These are phyloP conservation scores for Hylaea fasciaria DNA, from an alignment of 2,888 invertebrate species.

Conservation along the genomic window DNA sequence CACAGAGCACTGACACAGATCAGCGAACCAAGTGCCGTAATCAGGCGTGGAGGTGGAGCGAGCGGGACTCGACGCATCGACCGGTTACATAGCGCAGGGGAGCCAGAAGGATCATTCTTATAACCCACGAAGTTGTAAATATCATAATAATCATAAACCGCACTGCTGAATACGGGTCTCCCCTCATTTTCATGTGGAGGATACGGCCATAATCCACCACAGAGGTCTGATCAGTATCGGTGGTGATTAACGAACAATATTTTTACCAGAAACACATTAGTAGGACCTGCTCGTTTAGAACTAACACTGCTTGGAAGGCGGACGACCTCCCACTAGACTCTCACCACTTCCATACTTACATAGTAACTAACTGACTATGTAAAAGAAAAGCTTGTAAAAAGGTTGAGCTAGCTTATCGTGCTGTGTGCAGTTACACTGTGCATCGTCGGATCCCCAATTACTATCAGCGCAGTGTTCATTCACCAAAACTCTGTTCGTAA, in stretches of 20 bases:
- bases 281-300: not conserved
- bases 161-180: no score
- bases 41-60: conserved; percentile 21
- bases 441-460: not conserved
- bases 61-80: conserved; percentile 17
- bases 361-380: no score
- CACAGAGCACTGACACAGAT: conserved; percentile 22
- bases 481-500: conserved; percentile 7
- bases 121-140: no score
- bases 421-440: conserved; percentile 9
- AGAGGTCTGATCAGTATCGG: no score
- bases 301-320: no score
- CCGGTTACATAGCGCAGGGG: conserved; percentile 1
- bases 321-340: no score
- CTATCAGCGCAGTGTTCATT: conserved; percentile 16
- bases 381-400: no score
- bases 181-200: no score
- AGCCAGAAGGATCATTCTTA: not conserved
- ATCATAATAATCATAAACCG: no score
- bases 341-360: no score
- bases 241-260: not conserved
- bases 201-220: no score
- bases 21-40: conserved; percentile 28
- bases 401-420: no score
- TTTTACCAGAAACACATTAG: not conserved